Evolutionary conservation across 1,140 invertebrate genomes (phyloP).

Genomic region (Panulirus ornatus): DNA sequence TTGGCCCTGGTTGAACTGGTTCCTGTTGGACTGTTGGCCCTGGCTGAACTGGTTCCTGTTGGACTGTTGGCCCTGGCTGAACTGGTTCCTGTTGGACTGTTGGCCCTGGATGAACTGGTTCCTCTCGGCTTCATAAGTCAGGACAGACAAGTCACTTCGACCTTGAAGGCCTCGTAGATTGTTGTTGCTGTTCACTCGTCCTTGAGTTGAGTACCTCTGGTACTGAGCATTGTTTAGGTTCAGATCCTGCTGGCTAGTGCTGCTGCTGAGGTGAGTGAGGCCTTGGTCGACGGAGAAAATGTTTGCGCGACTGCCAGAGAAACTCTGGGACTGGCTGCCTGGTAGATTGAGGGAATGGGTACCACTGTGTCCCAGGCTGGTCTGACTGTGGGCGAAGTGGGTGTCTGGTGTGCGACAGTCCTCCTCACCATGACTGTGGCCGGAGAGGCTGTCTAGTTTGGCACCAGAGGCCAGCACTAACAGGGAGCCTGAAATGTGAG

Average conservation of each 20-base stretch:
- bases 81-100: not conserved
- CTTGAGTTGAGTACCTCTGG: too few relatives aligned
- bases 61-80: not conserved
- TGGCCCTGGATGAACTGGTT: not conserved
- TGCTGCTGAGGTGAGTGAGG: too few relatives aligned
- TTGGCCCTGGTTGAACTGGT: not conserved
- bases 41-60: slow-evolving; percentile 3
- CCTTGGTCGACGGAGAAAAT: not conserved
- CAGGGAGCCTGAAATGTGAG: not conserved
- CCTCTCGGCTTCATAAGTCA: not conserved
- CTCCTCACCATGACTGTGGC: not conserved
- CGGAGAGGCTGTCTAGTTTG: not conserved
- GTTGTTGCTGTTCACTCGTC: too few relatives aligned
- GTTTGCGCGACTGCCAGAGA: not conserved
- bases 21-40: slow-evolving; percentile 3
- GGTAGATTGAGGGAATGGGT: too few relatives aligned
- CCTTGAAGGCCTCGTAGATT: too few relatives aligned
- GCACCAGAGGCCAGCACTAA: slow-evolving; percentile 11
- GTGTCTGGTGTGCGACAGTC: not conserved
- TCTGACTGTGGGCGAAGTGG: not conserved
- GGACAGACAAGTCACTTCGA: not conserved
- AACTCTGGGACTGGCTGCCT: not conserved
- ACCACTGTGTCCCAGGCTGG: not conserved
- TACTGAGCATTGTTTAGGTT: too few relatives aligned
- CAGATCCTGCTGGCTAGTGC: too few relatives aligned